These are phyloP conservation scores for Aphidoletes aphidimyza DNA, from an alignment of 2,888 invertebrate genomes.

Conservation along the genomic window DNA sequence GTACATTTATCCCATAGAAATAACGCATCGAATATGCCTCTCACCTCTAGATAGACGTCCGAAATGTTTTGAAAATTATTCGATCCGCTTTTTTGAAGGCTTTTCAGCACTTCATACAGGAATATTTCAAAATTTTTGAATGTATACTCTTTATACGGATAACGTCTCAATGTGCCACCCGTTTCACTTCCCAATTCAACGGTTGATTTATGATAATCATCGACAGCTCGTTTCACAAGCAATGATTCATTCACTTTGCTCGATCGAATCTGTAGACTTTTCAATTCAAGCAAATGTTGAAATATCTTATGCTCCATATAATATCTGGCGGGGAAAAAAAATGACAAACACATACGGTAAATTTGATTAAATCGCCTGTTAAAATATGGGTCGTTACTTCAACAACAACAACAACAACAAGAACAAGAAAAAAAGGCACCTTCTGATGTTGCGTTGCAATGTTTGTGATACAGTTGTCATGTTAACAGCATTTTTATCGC, in stretches of 20 bases:
- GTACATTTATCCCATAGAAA: too few species aligned
- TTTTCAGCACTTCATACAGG: constrained; percentile 85
- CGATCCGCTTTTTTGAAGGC: constrained; percentile 77
- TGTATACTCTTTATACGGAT: constrained; percentile 74
- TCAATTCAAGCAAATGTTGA: constrained; percentile 90
- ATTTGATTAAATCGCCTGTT: too few species aligned
- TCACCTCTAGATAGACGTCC: constrained; percentile 73
- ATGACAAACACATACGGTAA: background rate
- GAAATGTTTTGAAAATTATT: constrained; percentile 73
- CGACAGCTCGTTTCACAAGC: constrained; percentile 86
- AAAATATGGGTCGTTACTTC: too few species aligned
- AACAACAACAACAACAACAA: too few species aligned
- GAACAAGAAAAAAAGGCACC: too few species aligned
- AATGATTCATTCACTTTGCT: constrained; percentile 89
- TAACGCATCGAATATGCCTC: too few species aligned
- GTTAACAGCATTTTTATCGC: constrained; percentile 77
- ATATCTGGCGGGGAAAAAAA: constrained; percentile 71
- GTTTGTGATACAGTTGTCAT: constrained; percentile 87
- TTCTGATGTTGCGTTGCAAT: constrained; percentile 85
- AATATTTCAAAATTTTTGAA: constrained; percentile 88
- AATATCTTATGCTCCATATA: constrained; percentile 92
- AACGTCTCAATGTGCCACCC: constrained; percentile 69
- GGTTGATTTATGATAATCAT: constrained; percentile 83
- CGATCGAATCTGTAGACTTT: constrained; percentile 90
- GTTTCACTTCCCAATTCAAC: constrained; percentile 71